Base-by-base conservation (phyloP, 1,140 invertebrate species). In the Popillia japonica region DNA sequence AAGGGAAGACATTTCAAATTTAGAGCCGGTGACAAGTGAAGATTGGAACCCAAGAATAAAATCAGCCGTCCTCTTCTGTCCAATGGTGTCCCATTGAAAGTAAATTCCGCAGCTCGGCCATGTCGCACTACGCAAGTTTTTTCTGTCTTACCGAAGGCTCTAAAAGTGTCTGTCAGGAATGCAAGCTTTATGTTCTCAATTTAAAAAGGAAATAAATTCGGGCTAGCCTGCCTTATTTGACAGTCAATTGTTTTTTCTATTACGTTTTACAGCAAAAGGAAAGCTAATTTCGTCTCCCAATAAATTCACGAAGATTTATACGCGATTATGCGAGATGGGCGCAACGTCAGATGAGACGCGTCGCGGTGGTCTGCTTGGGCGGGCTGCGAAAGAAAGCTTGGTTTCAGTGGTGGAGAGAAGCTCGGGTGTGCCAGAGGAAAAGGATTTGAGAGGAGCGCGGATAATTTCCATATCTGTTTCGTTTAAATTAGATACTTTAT, bases 401-500 rank as follows among this genome's bases (percentile, higher is more conserved):
- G n/a, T n/a, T n/a, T n/a, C n/a, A n/a, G n/a, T 4, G 44, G 10
- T 14, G 11, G 10, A 42, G 10, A 10, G 41, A 42, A 42, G 41
- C 41, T 6, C 41, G 41, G 41, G 6, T 10, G 41, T 42, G 41
- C 41, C 6, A 42, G 41, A 42, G 41, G 41, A 42, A 48, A n/a
- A 3, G 8, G 44, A n/a, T 3, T 6, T 9, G 44, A 11, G 44
- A n/a, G 0, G 44, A 14, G 44, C 11, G 44, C 44, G 44, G 44
- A 48, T 48, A 48, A 48, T 48, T 48, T 48, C 44, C 44, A 48
- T 48, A 48, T 48, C 44, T 48, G 44, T 48, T 48, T 48, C 44
- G 44, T 48, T 48, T 48, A 48, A 48, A 48, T 48, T 48, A 48
- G 44, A 48, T 48, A 48, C 44, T 48, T 48, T 48, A 48, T 48